Evolutionary conservation across 2,113 vertebrate species (phyloP).

Genomic region (Coptodon rendalli): DNA sequence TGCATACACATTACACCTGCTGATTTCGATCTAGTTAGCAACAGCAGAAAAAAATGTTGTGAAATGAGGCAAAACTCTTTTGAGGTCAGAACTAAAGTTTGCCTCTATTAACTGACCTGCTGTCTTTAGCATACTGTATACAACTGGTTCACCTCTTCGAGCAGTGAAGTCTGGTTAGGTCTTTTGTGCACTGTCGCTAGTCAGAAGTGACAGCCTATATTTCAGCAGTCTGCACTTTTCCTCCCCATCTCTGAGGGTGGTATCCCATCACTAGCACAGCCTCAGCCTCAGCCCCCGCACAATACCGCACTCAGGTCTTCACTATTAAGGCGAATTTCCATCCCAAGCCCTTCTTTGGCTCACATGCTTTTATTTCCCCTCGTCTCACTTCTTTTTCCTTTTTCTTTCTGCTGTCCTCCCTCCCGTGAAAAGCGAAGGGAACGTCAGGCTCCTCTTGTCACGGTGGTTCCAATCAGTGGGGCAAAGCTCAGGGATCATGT

Average conservation of each 20-base stretch:
- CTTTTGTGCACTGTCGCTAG: slow-evolving; percentile 47
- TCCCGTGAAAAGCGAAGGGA: slow-evolving; percentile 35
- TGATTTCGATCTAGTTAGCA: not conserved
- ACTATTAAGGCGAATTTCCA: slow-evolving; percentile 66
- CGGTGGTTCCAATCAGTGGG: slow-evolving; percentile 89
- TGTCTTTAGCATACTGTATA: not conserved
- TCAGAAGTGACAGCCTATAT: slow-evolving; percentile 65
- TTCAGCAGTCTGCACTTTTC: slow-evolving; percentile 57
- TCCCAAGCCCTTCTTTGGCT: slow-evolving; percentile 60
- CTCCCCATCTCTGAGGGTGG: slow-evolving; percentile 66
- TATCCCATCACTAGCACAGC: slow-evolving; percentile 56
- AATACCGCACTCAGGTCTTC: slow-evolving; percentile 52
- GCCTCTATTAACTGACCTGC: not conserved
- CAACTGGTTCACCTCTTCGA: slow-evolving; percentile 19
- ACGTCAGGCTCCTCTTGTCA: slow-evolving; percentile 74
- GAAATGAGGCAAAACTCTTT: not conserved
- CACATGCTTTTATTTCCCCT: slow-evolving; percentile 51
- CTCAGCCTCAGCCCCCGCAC: slow-evolving; percentile 30
- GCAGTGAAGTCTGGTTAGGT: slow-evolving; percentile 18
- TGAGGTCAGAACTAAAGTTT: not conserved
- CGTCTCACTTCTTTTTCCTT: slow-evolving; percentile 9
- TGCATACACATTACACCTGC: not conserved
- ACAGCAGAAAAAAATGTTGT: not conserved
- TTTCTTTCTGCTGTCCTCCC: slow-evolving; percentile 49
- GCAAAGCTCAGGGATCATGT: slow-evolving; percentile 95